Conservation (phyloP, 2,113 vertebrate genomes). For the Penelope pileata region DNA sequence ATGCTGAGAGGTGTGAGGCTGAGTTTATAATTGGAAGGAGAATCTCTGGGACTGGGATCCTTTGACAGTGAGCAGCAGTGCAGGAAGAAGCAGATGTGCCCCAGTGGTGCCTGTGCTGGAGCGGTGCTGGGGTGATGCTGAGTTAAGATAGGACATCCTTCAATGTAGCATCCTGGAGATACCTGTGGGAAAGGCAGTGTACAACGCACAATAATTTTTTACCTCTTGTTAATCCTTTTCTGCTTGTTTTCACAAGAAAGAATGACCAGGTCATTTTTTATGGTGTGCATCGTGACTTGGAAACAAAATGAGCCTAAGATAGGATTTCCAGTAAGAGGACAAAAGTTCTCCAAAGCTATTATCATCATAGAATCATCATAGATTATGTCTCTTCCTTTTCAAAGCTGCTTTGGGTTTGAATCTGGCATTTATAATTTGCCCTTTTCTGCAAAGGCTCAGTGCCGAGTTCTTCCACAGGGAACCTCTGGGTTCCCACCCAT, state of each 20-base stretch:
- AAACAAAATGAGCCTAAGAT: not conserved
- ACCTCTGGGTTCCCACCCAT: fast-evolving
- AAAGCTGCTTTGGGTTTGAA: not conserved
- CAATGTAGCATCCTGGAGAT: not conserved
- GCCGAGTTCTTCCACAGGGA: not conserved
- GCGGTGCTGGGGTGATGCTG: not conserved
- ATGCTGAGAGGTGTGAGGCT: not conserved
- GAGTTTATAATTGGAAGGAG: not conserved
- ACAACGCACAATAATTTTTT: not conserved
- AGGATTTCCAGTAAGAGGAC: not conserved
- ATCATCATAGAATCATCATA: not conserved
- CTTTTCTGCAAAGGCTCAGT: not conserved
- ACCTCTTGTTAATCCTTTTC: not conserved
- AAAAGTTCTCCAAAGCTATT: not conserved
- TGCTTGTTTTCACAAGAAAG: not conserved
- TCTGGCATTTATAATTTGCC: not conserved
- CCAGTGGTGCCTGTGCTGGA: no score
- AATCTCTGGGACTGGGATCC: not conserved
- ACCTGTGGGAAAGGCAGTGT: not conserved
- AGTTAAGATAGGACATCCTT: not conserved
- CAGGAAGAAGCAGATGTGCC: not conserved
- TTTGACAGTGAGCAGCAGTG: not conserved
- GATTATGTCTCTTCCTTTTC: not conserved
- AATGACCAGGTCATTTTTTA: fast-evolving
- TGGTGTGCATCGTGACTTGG: not conserved